These are phyloP conservation scores for Philaenus spumarius DNA, from an alignment of 1,140 invertebrate genomes.

Conservation along the genomic window DNA sequence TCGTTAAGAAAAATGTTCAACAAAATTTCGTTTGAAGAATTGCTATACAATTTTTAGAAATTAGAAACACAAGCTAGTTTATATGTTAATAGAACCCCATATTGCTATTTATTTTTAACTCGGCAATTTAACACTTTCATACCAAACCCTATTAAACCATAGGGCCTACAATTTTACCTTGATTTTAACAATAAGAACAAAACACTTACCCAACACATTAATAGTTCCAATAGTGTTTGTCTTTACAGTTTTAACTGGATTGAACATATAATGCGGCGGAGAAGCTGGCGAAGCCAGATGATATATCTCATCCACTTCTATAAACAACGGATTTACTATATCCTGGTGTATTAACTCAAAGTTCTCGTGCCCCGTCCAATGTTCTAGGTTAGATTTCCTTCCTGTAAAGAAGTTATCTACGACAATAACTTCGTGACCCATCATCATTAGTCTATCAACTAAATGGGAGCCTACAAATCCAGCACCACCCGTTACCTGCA, in stretches of 20 bases:
- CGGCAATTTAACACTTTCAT: too few relatives aligned
- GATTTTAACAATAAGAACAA: too few relatives aligned
- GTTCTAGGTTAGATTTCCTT: constrained; percentile 92
- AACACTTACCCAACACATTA: constrained; percentile 86
- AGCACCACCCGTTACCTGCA: constrained; percentile 89
- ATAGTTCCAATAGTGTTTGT: constrained; percentile 99
- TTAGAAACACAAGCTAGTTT: too few relatives aligned
- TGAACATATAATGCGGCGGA: constrained; percentile 99
- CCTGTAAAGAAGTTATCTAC: constrained; percentile 99
- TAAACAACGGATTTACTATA: constrained; percentile 95
- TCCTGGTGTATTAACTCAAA: constrained; percentile 99
- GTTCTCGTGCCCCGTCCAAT: constrained; percentile 98
- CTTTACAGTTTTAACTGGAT: constrained; percentile 99
- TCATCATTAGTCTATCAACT: constrained; percentile 90
- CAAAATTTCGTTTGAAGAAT: too few relatives aligned
- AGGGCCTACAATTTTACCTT: too few relatives aligned
- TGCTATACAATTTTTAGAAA: too few relatives aligned
- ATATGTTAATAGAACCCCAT: too few relatives aligned
- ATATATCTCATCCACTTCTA: constrained; percentile 99
- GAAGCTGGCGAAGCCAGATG: constrained; percentile 98
- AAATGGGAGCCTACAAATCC: constrained; percentile 99
- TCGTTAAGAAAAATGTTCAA: too few relatives aligned
- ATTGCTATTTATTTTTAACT: too few relatives aligned
- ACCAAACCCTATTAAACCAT: too few relatives aligned
- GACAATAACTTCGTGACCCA: constrained; percentile 97